A percentile compares a stretch with the other conserved stretches of the same genome.
These are phyloP conservation scores for Drosophila arawakana DNA, from an alignment of 1,140 invertebrate species.

Conservation along the genomic window DNA sequence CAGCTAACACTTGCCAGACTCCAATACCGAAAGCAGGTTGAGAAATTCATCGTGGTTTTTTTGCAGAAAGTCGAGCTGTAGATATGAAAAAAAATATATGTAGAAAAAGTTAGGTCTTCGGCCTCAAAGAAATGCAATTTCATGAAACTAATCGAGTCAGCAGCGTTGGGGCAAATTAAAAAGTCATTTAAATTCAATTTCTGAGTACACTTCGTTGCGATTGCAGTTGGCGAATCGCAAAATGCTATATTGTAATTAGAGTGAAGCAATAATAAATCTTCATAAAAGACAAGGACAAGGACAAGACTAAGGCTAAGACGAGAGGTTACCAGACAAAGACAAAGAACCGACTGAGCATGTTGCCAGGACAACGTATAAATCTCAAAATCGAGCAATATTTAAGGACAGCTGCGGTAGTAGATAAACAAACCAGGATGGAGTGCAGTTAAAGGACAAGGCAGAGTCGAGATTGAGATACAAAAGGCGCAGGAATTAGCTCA, in stretches of 20 bases:
- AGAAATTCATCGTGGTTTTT: background rate
- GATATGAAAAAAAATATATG: no score
- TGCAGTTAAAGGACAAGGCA: slow-evolving; percentile 42
- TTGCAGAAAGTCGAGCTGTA: background rate
- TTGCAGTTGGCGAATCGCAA: slow-evolving; percentile 30
- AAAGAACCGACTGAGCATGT: background rate
- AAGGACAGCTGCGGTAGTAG: slow-evolving; percentile 25
- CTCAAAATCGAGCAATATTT: slow-evolving; percentile 47
- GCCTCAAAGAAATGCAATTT: slow-evolving; percentile 61
- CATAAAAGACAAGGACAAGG: slow-evolving; percentile 46
- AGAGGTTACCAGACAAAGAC: background rate
- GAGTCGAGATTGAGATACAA: slow-evolving; percentile 37
- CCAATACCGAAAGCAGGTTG: background rate
- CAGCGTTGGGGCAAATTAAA: slow-evolving; percentile 59
- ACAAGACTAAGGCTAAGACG: background rate
- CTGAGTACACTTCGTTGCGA: slow-evolving; percentile 38
- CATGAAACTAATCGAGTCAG: slow-evolving; percentile 38
- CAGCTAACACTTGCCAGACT: background rate
- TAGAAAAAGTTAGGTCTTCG: slow-evolving; percentile 15
- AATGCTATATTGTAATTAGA: slow-evolving; percentile 76
- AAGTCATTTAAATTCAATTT: slow-evolving; percentile 80
- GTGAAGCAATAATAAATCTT: slow-evolving; percentile 70
- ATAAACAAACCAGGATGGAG: background rate
- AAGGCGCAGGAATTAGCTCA: slow-evolving; percentile 67
- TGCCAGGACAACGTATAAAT: slow-evolving; percentile 51